Conservation (phyloP, 2,797 vertebrate genomes). For the Diceros bicornis region DNA sequence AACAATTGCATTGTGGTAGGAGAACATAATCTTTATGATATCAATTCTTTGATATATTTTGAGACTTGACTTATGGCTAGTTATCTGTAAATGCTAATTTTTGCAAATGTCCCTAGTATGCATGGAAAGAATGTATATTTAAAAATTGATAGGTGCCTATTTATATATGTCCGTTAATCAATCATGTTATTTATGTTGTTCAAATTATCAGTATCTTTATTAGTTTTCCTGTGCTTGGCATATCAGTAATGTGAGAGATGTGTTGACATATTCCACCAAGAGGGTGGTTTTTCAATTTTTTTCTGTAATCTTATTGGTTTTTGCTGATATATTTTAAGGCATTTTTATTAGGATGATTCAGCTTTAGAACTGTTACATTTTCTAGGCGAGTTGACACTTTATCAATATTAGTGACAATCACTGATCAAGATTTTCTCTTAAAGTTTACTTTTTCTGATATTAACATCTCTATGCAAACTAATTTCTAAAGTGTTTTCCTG, state of each 20-base stretch:
- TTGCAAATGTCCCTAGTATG: not conserved
- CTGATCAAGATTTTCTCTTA: not conserved
- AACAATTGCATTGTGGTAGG: not conserved
- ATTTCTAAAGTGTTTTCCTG: not conserved
- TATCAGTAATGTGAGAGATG: not conserved
- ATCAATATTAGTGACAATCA: not conserved
- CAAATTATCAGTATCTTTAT: not conserved
- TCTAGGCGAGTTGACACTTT: constrained; percentile 16
- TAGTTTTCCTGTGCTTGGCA: not conserved
- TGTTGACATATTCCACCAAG: not conserved
- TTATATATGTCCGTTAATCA: not conserved
- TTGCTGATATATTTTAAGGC: not conserved
- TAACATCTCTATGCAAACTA: not conserved
- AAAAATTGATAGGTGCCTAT: not conserved
- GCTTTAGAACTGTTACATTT: constrained; percentile 1
- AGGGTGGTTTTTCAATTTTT: not conserved
- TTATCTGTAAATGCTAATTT: not conserved
- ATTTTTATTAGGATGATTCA: constrained; percentile 10
- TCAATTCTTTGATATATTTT: not conserved
- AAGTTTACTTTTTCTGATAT: not conserved
- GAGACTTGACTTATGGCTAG: not conserved
- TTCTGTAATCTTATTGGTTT: not conserved
- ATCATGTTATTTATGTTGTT: not conserved
- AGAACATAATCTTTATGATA: not conserved
- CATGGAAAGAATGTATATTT: not conserved